A percentile compares a stretch with the other conserved stretches of the same genome.
phyloP scores from a whole-genome alignment of 2,888 invertebrate genomes.

The Panopea generosa region DNA sequence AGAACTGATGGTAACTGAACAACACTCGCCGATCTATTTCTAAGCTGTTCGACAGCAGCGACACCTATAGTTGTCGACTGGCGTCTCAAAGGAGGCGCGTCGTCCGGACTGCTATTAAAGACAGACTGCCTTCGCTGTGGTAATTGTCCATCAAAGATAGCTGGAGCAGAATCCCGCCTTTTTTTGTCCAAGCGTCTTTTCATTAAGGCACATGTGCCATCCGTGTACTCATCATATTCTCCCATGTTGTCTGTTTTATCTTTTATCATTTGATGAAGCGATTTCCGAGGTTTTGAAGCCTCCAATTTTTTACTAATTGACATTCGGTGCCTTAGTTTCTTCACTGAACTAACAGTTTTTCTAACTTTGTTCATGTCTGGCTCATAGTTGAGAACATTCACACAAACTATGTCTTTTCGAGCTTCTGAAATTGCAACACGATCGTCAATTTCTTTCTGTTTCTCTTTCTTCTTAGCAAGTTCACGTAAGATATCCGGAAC shows the following conservation, averaged over 20 bases:
- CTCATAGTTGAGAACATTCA: slow-evolving; percentile 48
- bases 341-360: slow-evolving; percentile 66
- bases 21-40: slow-evolving; percentile 5
- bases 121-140: slow-evolving; percentile 48
- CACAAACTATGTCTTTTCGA: slow-evolving; percentile 23
- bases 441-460: slow-evolving; percentile 42
- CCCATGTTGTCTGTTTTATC: slow-evolving; percentile 54
- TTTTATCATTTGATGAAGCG: slow-evolving; percentile 66
- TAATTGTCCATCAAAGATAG: slow-evolving; percentile 27
- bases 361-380: slow-evolving; percentile 67
- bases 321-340: slow-evolving; percentile 66
- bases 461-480: slow-evolving; percentile 63
- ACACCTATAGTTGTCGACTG: neutral
- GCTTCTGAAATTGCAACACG: slow-evolving; percentile 20
- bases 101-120: slow-evolving; percentile 7
- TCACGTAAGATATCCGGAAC: slow-evolving; percentile 71
- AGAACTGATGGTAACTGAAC: slow-evolving; percentile 35
- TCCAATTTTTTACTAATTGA: slow-evolving; percentile 65
- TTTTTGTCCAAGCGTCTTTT: slow-evolving; percentile 68
- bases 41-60: neutral
- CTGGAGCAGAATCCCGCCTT: slow-evolving; percentile 55
- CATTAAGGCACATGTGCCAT: slow-evolving; percentile 68
- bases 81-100: neutral
- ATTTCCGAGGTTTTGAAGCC: slow-evolving; percentile 53
- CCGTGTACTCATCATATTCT: slow-evolving; percentile 64